Conservation (phyloP, 2,888 invertebrate species). For the Leptogaster cylindrica region DNA sequence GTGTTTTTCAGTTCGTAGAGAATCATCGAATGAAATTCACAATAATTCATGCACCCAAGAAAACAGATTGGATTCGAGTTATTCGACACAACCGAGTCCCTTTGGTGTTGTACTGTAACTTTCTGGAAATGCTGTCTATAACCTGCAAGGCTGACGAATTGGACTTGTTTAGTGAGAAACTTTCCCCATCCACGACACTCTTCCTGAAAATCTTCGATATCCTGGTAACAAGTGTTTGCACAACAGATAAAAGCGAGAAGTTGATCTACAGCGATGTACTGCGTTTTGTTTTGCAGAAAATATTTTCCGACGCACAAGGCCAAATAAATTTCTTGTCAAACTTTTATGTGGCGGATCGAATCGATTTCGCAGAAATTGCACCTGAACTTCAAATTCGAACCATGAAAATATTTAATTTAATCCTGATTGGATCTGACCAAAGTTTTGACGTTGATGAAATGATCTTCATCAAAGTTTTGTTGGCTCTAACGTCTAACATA, state of each 20-base stretch:
- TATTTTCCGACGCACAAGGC: no score
- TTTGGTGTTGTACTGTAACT: constrained; percentile 66
- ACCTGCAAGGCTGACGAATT: constrained; percentile 61
- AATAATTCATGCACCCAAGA: constrained; percentile 46
- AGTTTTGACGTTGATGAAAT: constrained; percentile 47
- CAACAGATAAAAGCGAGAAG: constrained; percentile 46
- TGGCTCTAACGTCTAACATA: constrained; percentile 67
- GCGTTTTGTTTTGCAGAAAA: constrained; percentile 62
- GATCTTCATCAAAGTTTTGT: constrained; percentile 55
- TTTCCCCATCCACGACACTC: constrained; percentile 41
- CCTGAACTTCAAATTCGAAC: constrained; percentile 65
- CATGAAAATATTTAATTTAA: constrained; percentile 56
- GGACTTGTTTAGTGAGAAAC: constrained; percentile 43
- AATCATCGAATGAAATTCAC: constrained; percentile 49
- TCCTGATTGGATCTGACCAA: constrained; percentile 49
- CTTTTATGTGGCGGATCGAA: constrained; percentile 61
- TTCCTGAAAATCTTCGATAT: constrained; percentile 53
- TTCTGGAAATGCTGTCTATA: constrained; percentile 64
- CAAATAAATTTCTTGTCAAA: constrained; percentile 68
- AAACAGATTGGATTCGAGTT: constrained; percentile 57
- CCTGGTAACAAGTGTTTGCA: constrained; percentile 49
- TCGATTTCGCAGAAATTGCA: constrained; percentile 54
- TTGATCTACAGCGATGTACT: constrained; percentile 53
- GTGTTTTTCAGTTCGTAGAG: constrained; percentile 51
- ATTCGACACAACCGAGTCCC: constrained; percentile 64